Evolutionary conservation across 2,888 invertebrate genomes (phyloP).

Genomic region (Sesia apiformis): DNA sequence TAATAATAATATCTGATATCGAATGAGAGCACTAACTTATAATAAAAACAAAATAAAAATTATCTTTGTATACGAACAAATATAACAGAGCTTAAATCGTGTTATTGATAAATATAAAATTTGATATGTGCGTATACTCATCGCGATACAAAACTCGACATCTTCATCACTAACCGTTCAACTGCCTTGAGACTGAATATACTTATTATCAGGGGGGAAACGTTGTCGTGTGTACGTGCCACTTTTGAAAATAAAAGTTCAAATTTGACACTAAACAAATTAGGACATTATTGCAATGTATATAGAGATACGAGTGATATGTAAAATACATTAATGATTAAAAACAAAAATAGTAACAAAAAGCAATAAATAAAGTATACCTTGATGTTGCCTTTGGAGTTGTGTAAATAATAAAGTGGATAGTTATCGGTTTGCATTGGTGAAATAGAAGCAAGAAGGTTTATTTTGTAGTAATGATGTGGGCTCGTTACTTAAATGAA

Average conservation of each 20-base stretch:
- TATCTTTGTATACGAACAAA: constrained; percentile 73
- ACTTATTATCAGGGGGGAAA: constrained; percentile 34
- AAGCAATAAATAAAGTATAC: constrained; percentile 75
- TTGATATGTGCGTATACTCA: constrained; percentile 1
- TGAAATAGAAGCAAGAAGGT: constrained; percentile 41
- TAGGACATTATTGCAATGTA: constrained; percentile 27
- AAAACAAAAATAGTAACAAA: constrained; percentile 48
- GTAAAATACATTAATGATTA: constrained; percentile 56
- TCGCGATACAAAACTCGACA: constrained; percentile 15
- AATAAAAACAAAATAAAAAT: constrained; percentile 25
- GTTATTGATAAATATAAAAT: constrained; percentile 38
- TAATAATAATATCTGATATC: constrained; percentile 28
- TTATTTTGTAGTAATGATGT: constrained; percentile 65
- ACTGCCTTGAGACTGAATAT: constrained; percentile 57
- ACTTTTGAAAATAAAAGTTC: constrained; percentile 35
- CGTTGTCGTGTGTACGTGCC: constrained; percentile 18
- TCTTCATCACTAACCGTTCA: constrained; percentile 14
- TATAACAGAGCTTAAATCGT: constrained; percentile 67
- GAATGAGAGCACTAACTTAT: constrained; percentile 46
- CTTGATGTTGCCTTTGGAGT: constrained; percentile 70
- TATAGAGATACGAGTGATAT: constrained; percentile 68
- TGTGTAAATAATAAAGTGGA: constrained; percentile 52
- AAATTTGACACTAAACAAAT: constrained; percentile 34
- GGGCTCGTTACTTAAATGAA: constrained; percentile 72
- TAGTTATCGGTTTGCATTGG: constrained; percentile 43